Conservation (phyloP, 2,113 vertebrate species). For the Cottus gobio region DNA sequence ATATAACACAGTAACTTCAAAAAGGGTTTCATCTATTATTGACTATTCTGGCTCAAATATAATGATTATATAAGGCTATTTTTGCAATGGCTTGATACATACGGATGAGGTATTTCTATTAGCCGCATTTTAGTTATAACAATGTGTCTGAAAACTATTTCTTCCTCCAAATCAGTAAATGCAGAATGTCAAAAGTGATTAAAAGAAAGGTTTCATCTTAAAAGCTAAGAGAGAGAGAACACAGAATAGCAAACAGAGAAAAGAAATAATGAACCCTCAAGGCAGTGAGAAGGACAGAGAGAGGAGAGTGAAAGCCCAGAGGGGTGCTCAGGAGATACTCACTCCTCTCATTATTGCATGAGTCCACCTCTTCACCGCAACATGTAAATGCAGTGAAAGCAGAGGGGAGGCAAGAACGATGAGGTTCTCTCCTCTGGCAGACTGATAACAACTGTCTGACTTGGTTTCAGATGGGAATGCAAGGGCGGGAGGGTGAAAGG, state of each 20-base stretch:
- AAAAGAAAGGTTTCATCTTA: slow-evolving; percentile 5
- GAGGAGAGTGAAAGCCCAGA: slow-evolving; percentile 11
- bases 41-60: background rate
- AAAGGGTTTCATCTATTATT: background rate
- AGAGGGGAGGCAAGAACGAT: background rate
- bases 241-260: slow-evolving; percentile 13
- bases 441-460: slow-evolving; percentile 39
- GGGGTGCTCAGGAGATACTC: slow-evolving; percentile 26
- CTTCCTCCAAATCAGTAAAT: slow-evolving; percentile 8
- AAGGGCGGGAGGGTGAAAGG: slow-evolving; percentile 14
- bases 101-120: background rate
- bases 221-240: background rate
- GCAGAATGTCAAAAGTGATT: background rate
- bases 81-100: background rate
- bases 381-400: slow-evolving; percentile 39
- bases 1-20: background rate
- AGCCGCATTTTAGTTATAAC: background rate
- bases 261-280: slow-evolving; percentile 38
- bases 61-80: background rate
- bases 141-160: background rate
- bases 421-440: slow-evolving; percentile 10
- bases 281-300: slow-evolving; percentile 35
- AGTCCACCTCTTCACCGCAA: slow-evolving; percentile 27
- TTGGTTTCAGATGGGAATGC: slow-evolving; percentile 7
- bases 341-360: slow-evolving; percentile 27